These are phyloP conservation scores for Pimephales promelas DNA, from an alignment of 2,113 vertebrate species.

Conservation along the genomic window DNA sequence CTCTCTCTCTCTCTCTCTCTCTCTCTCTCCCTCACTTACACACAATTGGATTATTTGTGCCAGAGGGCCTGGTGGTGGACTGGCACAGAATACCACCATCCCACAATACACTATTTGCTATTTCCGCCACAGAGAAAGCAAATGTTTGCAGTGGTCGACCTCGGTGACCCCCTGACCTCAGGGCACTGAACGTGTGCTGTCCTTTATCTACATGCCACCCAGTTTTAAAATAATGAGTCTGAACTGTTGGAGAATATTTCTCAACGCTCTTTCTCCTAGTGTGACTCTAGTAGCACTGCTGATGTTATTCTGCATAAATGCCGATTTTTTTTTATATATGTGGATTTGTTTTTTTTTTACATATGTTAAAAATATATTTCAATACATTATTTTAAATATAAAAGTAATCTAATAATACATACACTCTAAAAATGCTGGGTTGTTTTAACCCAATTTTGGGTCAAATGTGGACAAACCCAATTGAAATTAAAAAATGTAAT, in stretches of 20 bases:
- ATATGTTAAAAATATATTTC: no score
- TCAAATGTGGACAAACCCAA: no score
- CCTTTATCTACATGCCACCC: background rate
- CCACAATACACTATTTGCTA: slow-evolving; percentile 64
- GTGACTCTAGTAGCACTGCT: background rate
- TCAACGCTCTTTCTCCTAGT: background rate
- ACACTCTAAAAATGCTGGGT: no score
- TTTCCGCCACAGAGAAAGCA: slow-evolving; percentile 57
- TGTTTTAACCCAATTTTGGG: no score
- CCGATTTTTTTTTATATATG: no score
- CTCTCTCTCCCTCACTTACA: slow-evolving; percentile 14
- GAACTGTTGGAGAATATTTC: background rate
- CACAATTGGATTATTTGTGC: slow-evolving; percentile 57
- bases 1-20: slow-evolving; percentile 29
- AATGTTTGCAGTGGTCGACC: slow-evolving; percentile 57
- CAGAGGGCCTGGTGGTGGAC: slow-evolving; percentile 59
- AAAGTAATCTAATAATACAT: no score
- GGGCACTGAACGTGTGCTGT: slow-evolving; percentile 32
- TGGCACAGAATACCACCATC: slow-evolving; percentile 66
- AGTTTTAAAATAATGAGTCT: background rate
- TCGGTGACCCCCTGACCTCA: slow-evolving; percentile 59
- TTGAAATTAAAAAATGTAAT: no score
- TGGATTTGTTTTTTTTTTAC: no score
- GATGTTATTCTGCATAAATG: no score
- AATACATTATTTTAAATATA: no score